Evolutionary conservation across 2,888 invertebrate species (phyloP).

Genomic region (Cerastoderma edule): DNA sequence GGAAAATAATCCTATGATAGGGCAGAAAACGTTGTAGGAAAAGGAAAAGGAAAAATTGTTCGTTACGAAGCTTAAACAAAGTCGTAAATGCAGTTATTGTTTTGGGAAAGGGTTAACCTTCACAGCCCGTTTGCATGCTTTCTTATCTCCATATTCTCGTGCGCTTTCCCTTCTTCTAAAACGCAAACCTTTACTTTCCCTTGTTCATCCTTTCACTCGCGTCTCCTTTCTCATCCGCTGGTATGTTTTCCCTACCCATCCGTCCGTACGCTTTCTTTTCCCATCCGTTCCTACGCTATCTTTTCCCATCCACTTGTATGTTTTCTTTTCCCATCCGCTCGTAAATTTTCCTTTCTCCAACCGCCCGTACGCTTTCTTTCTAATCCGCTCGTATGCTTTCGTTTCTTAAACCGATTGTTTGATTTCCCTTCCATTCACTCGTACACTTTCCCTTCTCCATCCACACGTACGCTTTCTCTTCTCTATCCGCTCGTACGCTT

Average conservation of each 20-base stretch:
- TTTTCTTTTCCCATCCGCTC: too few species aligned
- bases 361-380: too few species aligned
- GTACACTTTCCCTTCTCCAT: too few species aligned
- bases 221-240: background rate
- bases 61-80: background rate
- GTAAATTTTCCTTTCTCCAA: too few species aligned
- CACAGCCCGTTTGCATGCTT: background rate
- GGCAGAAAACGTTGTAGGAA: background rate
- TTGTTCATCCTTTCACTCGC: background rate
- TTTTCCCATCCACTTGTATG: too few species aligned
- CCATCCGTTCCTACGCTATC: too few species aligned
- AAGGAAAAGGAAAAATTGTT: conserved; percentile 2
- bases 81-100: background rate
- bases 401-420: background rate
- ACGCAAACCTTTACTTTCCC: background rate
- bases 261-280: too few species aligned
- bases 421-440: background rate
- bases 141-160: too few species aligned
- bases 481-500: too few species aligned
- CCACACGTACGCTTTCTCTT: too few species aligned
- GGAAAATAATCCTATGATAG: background rate
- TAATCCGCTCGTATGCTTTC: too few species aligned
- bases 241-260: background rate
- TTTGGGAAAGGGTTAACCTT: background rate
- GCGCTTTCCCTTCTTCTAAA: too few species aligned